Percentiles rank a stretch among this genome's conserved stretches.
Conservation (phyloP, 2,797 vertebrate species). For the Microcaecilia unicolor region DNA sequence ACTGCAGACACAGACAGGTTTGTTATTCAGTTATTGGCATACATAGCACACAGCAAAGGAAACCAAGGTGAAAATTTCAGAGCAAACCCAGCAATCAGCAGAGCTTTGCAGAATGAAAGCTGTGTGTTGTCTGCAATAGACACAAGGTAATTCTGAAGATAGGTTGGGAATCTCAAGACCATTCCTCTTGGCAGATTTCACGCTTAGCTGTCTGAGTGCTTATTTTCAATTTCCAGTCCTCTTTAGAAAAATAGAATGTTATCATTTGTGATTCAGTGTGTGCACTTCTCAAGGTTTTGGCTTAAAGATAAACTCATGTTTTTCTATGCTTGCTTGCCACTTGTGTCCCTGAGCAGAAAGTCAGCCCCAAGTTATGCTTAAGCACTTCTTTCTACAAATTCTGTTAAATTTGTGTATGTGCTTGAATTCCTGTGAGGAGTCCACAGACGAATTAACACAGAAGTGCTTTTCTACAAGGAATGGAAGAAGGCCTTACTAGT, state of each 20-base stretch:
- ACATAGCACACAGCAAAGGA: not conserved
- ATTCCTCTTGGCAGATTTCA: slow-evolving; percentile 3
- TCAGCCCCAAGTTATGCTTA: too few species aligned
- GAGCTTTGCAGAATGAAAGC: slow-evolving; percentile 6
- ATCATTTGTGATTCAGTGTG: slow-evolving; percentile 41
- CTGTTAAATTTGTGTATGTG: too few species aligned
- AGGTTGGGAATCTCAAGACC: slow-evolving; percentile 22
- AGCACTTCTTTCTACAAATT: too few species aligned
- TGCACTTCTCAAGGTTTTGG: slow-evolving; percentile 14
- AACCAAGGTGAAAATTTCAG: not conserved
- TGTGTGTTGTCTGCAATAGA: slow-evolving; percentile 3
- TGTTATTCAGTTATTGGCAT: slow-evolving; percentile 8
- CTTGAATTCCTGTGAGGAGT: too few species aligned
- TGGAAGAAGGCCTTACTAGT: too few species aligned
- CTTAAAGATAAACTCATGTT: slow-evolving; percentile 35
- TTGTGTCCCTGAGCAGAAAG: slow-evolving; percentile 18
- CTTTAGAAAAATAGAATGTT: slow-evolving; percentile 26
- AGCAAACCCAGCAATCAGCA: not conserved
- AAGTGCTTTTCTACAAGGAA: too few species aligned
- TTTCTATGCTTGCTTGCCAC: slow-evolving; percentile 26
- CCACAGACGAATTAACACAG: too few species aligned
- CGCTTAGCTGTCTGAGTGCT: slow-evolving; percentile 23
- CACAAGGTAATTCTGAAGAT: slow-evolving; percentile 2
- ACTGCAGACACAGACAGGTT: slow-evolving; percentile 24
- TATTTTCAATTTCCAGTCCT: slow-evolving; percentile 36